Evolutionary conservation across 2,113 vertebrate species (phyloP).

Genomic region (Pao palembangensis): DNA sequence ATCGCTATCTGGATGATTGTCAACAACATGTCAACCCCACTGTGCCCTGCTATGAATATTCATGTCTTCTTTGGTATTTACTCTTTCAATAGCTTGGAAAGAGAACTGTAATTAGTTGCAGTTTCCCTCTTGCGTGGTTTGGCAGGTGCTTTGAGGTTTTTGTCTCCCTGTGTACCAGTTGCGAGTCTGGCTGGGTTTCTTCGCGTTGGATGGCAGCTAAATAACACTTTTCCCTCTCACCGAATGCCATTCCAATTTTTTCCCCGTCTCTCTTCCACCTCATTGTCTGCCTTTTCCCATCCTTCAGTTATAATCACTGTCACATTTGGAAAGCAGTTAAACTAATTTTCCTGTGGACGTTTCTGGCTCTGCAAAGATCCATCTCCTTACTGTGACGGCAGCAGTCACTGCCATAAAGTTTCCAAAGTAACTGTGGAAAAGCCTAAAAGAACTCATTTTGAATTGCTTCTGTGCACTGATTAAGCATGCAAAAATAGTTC

Average conservation of each 20-base stretch:
- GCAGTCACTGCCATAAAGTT: not conserved
- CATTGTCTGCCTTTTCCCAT: constrained; percentile 19
- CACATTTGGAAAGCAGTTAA: not conserved
- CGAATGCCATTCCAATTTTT: not conserved
- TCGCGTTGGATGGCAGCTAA: constrained; percentile 62
- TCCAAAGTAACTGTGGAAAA: not conserved
- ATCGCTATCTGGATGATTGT: constrained; percentile 51
- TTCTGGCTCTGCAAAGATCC: not conserved
- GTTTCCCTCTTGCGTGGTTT: constrained; percentile 58
- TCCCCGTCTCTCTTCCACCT: constrained; percentile 4
- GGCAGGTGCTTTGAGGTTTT: constrained; percentile 59
- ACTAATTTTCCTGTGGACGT: not conserved
- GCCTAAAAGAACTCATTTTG: not conserved
- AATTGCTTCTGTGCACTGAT: not conserved
- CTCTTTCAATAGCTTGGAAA: constrained; percentile 65
- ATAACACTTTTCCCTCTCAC: constrained; percentile 37
- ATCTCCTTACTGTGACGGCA: not conserved
- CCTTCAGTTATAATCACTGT: not conserved
- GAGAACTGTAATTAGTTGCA: constrained; percentile 70
- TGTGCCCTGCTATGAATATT: constrained; percentile 68
- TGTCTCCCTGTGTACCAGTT: constrained; percentile 1
- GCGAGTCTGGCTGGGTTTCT: constrained; percentile 53
- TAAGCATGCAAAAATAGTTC: no score
- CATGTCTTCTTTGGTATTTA: constrained; percentile 71
- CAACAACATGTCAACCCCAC: constrained; percentile 57